Evolutionary conservation across 2,113 vertebrate species (phyloP).

Genomic region (Psilopogon haemacephalus): DNA sequence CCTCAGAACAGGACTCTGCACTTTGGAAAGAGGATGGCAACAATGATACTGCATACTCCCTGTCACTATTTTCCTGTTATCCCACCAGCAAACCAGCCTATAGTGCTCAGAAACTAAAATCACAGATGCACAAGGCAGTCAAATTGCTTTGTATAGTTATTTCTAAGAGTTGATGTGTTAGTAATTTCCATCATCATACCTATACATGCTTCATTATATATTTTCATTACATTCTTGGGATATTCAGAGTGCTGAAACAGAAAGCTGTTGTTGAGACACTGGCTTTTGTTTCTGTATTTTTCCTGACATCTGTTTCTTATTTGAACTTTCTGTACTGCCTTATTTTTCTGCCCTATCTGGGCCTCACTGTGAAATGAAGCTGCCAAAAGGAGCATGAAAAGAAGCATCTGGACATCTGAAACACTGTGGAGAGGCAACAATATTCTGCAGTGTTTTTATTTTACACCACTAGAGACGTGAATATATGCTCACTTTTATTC

Average conservation of each 20-base stretch:
- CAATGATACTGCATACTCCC: not conserved
- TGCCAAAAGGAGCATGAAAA: slow-evolving; percentile 13
- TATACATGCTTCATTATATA: not conserved
- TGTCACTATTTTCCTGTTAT: too few relatives aligned
- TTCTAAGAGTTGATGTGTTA: not conserved
- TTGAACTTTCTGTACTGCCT: not conserved
- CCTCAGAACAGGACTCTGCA: not conserved
- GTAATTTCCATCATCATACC: not conserved
- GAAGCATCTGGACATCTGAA: slow-evolving; percentile 5
- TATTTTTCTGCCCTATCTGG: not conserved
- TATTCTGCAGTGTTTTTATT: not conserved
- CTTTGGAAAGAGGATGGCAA: not conserved
- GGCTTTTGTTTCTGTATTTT: not conserved
- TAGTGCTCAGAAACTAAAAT: not conserved
- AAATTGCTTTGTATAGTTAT: not conserved
- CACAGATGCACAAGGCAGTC: not conserved
- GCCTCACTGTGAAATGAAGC: slow-evolving; percentile 5
- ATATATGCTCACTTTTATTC: not conserved
- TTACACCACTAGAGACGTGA: not conserved
- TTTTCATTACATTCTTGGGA: not conserved
- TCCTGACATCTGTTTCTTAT: slow-evolving; percentile 34
- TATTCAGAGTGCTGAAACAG: not conserved
- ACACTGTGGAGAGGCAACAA: not conserved
- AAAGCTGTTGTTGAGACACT: not conserved
- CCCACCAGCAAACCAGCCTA: not conserved